These are phyloP conservation scores for Olivierus martensii DNA, from an alignment of 1,140 invertebrate species.

Conservation along the genomic window DNA sequence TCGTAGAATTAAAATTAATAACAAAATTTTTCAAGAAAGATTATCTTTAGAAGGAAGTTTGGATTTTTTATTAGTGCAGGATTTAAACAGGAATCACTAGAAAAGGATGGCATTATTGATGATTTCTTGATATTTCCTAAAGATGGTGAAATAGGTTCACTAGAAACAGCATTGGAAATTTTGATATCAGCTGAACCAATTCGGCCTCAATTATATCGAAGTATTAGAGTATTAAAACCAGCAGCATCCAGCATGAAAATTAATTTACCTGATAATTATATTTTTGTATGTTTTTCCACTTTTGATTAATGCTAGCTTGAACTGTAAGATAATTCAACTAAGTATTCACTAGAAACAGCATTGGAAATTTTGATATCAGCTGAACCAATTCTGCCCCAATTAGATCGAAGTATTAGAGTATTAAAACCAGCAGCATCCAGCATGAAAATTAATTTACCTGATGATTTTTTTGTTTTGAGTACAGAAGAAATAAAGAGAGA, in stretches of 20 bases:
- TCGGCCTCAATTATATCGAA: slow-evolving; percentile 65
- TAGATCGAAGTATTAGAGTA: slow-evolving; percentile 75
- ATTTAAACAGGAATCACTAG: slow-evolving; percentile 46
- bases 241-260: slow-evolving; percentile 48
- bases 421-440: slow-evolving; percentile 57
- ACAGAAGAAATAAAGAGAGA: slow-evolving; percentile 71
- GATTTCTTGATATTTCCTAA: slow-evolving; percentile 46
- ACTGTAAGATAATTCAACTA: no score
- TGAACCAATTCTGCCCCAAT: slow-evolving; percentile 62
- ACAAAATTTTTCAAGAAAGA: slow-evolving; percentile 63
- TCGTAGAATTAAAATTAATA: slow-evolving; percentile 72
- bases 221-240: slow-evolving; percentile 65
- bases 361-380: slow-evolving; percentile 35
- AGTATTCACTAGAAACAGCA: no score
- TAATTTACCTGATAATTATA: no score
- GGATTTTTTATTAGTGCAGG: slow-evolving; percentile 74
- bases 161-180: no score
- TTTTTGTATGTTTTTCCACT: no score
- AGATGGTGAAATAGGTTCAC: slow-evolving; percentile 32
- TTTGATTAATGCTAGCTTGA: no score
- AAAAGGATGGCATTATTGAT: slow-evolving; percentile 28
- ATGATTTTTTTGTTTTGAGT: slow-evolving; percentile 63
- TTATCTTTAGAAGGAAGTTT: slow-evolving; percentile 56
- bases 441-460: slow-evolving; percentile 51
- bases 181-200: slow-evolving; percentile 56